These are phyloP conservation scores for Tetranychus piercei DNA, from an alignment of 2,888 invertebrate genomes.

Conservation along the genomic window DNA sequence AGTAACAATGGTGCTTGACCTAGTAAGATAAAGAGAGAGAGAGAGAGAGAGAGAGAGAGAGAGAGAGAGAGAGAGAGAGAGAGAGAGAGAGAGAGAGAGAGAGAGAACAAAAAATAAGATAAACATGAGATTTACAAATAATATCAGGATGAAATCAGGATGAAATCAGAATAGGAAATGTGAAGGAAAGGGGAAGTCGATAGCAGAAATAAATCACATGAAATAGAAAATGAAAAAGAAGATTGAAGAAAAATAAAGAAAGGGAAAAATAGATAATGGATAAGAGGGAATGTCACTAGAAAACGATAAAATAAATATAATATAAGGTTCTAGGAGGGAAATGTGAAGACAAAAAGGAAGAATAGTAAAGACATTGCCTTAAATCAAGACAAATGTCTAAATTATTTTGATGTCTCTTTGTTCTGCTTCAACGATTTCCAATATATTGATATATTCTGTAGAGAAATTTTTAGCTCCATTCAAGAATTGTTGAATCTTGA, in stretches of 20 bases:
- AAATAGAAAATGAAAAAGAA: not conserved
- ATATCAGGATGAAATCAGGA: not conserved
- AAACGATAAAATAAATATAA: constrained; percentile 1
- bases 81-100: too few species aligned
- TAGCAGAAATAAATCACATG: not conserved
- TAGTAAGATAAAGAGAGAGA: not conserved
- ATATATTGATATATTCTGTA: not conserved
- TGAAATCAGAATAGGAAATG: too few species aligned
- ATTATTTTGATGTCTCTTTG: not conserved
- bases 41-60: too few species aligned
- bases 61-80: too few species aligned
- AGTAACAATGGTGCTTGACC: constrained; percentile 11
- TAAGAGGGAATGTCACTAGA: not conserved
- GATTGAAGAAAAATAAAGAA: too few species aligned
- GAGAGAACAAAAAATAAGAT: too few species aligned
- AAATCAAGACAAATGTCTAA: constrained; percentile 1
- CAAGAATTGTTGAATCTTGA: not conserved
- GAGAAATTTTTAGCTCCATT: not conserved
- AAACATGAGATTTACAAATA: too few species aligned
- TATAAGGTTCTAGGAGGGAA: not conserved
- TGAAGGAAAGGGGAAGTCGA: too few species aligned
- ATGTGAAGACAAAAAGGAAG: not conserved
- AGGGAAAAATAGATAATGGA: not conserved
- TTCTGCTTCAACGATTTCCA: not conserved
- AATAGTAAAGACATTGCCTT: not conserved